Evolutionary conservation across 37 sponge, comb jelly and placozoan genomes (phyloP).

Genomic region (Bolinopsis microptera): DNA sequence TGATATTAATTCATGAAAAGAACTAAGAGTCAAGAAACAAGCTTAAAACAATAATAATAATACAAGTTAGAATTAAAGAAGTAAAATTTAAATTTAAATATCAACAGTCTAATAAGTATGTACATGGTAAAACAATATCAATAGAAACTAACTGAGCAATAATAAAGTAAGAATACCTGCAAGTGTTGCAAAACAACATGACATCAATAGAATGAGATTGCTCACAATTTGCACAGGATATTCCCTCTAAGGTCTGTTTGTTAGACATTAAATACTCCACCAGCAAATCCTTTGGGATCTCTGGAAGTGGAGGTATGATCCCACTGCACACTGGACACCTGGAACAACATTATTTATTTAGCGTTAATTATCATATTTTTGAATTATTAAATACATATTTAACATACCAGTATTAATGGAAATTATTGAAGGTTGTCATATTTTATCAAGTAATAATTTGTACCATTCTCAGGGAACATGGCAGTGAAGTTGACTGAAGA

Average conservation of each 20-base stretch:
- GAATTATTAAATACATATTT: too few relatives aligned
- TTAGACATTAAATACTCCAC: constrained; percentile 43
- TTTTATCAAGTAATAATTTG: not conserved
- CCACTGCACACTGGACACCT: constrained; percentile 43
- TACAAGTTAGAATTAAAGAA: not conserved
- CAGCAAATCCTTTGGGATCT: constrained; percentile 43
- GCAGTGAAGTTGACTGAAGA: too few relatives aligned
- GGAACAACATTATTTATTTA: too few relatives aligned
- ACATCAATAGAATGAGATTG: not conserved
- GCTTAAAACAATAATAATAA: not conserved
- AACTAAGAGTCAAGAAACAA: not conserved
- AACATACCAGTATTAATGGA: too few relatives aligned
- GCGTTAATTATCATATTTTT: too few relatives aligned
- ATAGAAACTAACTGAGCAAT: too few relatives aligned
- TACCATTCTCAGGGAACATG: not conserved
- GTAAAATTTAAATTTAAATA: not conserved
- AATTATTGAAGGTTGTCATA: too few relatives aligned
- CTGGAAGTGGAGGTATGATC: constrained; percentile 37
- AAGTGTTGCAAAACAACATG: constrained; percentile 59
- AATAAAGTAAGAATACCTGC: too few relatives aligned
- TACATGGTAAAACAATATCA: not conserved
- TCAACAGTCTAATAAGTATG: not conserved
- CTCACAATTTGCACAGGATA: constrained; percentile 55
- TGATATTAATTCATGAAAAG: not conserved
- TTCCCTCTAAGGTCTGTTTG: constrained; percentile 42